Conservation (phyloP, 2,888 invertebrate species). For the Philereme transversata region DNA sequence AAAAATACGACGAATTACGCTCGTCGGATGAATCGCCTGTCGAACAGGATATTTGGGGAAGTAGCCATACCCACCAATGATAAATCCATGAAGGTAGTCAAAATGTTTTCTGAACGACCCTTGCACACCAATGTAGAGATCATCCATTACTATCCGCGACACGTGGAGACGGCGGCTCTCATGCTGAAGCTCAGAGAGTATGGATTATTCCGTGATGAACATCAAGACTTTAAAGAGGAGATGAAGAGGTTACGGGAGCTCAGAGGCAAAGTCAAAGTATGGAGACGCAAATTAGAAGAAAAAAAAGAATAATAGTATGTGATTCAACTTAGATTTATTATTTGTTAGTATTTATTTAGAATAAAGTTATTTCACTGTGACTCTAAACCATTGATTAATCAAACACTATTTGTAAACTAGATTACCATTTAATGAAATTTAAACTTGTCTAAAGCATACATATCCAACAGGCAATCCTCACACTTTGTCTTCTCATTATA, state of each 20-base stretch:
- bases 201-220: constrained; percentile 94
- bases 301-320: constrained; percentile 57
- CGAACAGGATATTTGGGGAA: constrained; percentile 95
- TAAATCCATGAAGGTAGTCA: constrained; percentile 92
- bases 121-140: constrained; percentile 88
- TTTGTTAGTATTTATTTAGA: constrained; percentile 6
- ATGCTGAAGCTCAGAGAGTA: constrained; percentile 90
- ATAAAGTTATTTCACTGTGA: constrained; percentile 10
- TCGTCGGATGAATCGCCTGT: constrained; percentile 92
- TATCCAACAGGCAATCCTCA: background rate
- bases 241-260: constrained; percentile 90
- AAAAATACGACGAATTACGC: constrained; percentile 91
- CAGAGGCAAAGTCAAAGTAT: constrained; percentile 88
- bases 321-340: constrained; percentile 8
- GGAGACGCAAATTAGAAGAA: constrained; percentile 75
- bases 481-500: background rate
- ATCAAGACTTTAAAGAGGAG: constrained; percentile 94
- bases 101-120: constrained; percentile 90
- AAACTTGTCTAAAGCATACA: constrained; percentile 21
- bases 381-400: background rate
- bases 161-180: constrained; percentile 89
- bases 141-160: constrained; percentile 93
- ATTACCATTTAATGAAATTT: constrained; percentile 18
- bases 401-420: background rate
- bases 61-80: constrained; percentile 89